Conservation (phyloP, 2,888 invertebrate species). For the Amblyteles armatorius region DNA sequence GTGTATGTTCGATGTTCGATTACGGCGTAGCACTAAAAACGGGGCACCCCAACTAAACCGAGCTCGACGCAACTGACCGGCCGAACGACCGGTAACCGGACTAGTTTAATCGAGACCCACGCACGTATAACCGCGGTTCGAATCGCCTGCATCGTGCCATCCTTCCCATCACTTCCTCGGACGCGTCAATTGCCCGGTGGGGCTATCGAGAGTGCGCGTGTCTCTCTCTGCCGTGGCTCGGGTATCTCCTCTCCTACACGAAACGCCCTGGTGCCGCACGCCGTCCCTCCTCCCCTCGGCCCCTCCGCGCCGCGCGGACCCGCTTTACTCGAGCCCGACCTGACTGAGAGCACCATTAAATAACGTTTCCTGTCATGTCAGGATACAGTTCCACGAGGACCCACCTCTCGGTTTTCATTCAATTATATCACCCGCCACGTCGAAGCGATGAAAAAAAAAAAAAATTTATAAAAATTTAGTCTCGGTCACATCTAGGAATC, state of each 20-base stretch:
- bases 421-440: conserved; percentile 75
- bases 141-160: conserved; percentile 77
- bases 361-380: conserved; percentile 78
- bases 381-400: conserved; percentile 69
- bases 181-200: conserved; percentile 76
- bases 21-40: conserved; percentile 69
- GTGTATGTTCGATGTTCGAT: conserved; percentile 24
- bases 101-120: conserved; percentile 78
- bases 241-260: conserved; percentile 43
- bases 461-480: neutral
- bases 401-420: conserved; percentile 70
- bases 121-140: conserved; percentile 73
- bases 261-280: conserved; percentile 51
- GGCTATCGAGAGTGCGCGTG: conserved; percentile 70
- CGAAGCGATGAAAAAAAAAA: conserved; percentile 14
- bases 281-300: conserved; percentile 37
- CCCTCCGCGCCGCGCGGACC: conserved; percentile 43
- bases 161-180: conserved; percentile 81
- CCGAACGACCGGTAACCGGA: conserved; percentile 76
- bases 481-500: neutral
- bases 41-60: conserved; percentile 55
- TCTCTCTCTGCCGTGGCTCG: conserved; percentile 54
- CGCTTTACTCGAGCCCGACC: conserved; percentile 64
- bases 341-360: conserved; percentile 75
- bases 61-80: conserved; percentile 69